These are phyloP conservation scores for Muscidifurax raptorellus DNA, from an alignment of 1,140 invertebrate genomes.

Conservation along the genomic window DNA sequence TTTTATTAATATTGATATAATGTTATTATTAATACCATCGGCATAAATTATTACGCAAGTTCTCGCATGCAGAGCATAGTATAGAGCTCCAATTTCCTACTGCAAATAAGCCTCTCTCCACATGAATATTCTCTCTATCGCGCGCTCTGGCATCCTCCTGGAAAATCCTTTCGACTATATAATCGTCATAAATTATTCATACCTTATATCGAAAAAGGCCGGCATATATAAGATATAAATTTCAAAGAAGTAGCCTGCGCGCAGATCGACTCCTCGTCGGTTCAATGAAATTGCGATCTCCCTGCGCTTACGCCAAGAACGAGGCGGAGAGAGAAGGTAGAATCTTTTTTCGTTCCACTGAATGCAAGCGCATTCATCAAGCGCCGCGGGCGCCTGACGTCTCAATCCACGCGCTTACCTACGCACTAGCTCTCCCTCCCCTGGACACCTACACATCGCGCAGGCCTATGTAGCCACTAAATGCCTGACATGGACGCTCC, in stretches of 20 bases:
- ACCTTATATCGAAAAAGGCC: constrained; percentile 32
- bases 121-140: neutral
- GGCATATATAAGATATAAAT: constrained; percentile 7
- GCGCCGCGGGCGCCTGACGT: constrained; percentile 74
- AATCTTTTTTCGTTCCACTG: constrained; percentile 70
- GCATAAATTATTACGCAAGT: too few relatives aligned
- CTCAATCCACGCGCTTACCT: constrained; percentile 69
- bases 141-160: neutral
- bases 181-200: constrained; percentile 33
- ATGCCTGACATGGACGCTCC: constrained; percentile 37
- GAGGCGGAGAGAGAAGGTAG: neutral
- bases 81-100: neutral
- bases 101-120: neutral
- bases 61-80: neutral
- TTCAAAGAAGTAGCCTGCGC: neutral
- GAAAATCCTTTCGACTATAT: neutral
- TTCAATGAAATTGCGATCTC: constrained; percentile 37
- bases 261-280: constrained; percentile 14
- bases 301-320: neutral
- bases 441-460: constrained; percentile 51
- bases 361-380: constrained; percentile 74
- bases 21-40: neutral
- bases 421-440: constrained; percentile 36
- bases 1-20: too few relatives aligned
- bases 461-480: constrained; percentile 53